Base-by-base conservation (phyloP, 2,113 vertebrate species). In the Neopipo cinnamomea region DNA sequence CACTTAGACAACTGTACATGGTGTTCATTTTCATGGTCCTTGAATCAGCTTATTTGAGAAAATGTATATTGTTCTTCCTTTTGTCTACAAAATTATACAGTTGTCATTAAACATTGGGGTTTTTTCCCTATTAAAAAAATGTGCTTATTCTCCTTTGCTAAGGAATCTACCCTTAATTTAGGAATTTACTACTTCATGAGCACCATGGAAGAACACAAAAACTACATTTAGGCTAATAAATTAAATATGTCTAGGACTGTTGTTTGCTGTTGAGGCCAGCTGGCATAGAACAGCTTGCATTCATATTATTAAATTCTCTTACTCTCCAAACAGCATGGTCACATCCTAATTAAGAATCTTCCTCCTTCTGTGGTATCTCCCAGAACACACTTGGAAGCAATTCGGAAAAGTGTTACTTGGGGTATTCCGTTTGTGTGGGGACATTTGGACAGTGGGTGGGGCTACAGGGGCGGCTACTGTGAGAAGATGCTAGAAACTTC, bases 301-400 rank as follows among this genome's bases (percentile, higher is more conserved):
- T 92, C 79, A 14, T 77, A 62, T 73, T 92, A 86, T 89, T 95
- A 94, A 91, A 89, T 84, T 89, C 31, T 94, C 84, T 73, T 77
- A 66, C n/a, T 84, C 86, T 93, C 72, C 12, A 39, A 96, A 58
- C 59, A 94, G 67, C 80, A 91, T 61, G 67, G 37, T 8, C 53
- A 66, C 37, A 56, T 88, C 62, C 62, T 95, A 93, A 96, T 92
- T 95, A 91, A 91, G 63, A 88, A 73, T 88, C 25, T 30, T 92
- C 6, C 66, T 67, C 89, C 39, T 75, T 85, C 67, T 76, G 6
- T 2, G 1, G 19, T 92, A 52, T 79, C 33, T 92, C 66, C 53
- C 67, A 91, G 58, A 93, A 65, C n/a, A 91, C 65, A 39, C 44
- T 76, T 83, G 37, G 39, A 59, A 93, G 62, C 39, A 72, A 90